Evolutionary conservation across 2,113 vertebrate genomes (phyloP).

Genomic region (Cinclus mexicanus): DNA sequence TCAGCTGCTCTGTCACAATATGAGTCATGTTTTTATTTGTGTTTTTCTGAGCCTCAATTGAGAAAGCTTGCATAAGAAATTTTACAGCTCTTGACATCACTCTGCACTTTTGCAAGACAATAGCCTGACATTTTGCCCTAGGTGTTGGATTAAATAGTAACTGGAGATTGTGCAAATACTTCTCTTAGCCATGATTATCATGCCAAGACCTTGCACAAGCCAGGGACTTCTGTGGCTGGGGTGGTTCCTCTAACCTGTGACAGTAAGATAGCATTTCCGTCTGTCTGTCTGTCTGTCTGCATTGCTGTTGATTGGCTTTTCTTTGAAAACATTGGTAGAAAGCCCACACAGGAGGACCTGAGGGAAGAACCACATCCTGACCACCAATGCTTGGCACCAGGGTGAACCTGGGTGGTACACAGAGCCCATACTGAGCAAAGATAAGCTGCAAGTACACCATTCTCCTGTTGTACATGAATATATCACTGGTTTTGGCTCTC

Average conservation of each 20-base stretch:
- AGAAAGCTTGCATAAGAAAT: background rate
- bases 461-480: background rate
- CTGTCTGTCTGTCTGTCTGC: background rate
- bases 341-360: background rate
- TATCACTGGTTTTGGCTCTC: background rate
- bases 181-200: background rate
- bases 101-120: slow-evolving; percentile 18
- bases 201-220: background rate
- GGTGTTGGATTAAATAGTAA: slow-evolving; percentile 20
- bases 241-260: background rate
- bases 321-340: background rate
- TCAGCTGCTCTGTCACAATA: background rate
- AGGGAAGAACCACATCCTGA: background rate
- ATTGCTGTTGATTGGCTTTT: background rate
- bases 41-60: background rate
- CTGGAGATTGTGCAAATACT: slow-evolving; percentile 19
- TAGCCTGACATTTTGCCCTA: background rate
- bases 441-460: background rate
- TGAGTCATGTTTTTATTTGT: slow-evolving; percentile 3
- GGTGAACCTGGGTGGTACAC: background rate
- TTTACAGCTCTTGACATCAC: background rate
- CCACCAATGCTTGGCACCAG: background rate
- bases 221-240: background rate
- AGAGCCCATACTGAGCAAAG: background rate
- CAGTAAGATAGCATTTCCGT: background rate